These are phyloP conservation scores for Notocelia uddmanniana DNA, from an alignment of 2,888 invertebrate species.

Conservation along the genomic window DNA sequence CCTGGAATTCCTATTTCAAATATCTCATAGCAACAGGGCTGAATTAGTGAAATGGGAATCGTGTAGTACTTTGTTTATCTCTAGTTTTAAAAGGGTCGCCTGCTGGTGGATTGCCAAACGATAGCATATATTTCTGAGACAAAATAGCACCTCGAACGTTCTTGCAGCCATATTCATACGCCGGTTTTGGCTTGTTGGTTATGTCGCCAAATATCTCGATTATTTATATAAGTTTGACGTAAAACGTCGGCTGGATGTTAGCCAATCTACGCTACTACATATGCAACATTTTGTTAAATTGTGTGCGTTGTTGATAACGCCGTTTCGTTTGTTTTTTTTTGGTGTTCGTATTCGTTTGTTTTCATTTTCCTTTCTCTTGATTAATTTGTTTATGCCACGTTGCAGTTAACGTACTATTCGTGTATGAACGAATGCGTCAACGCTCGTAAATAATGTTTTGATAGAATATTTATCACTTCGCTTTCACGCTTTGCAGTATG, in stretches of 20 bases:
- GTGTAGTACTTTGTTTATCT: slow-evolving; percentile 2
- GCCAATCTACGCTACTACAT: slow-evolving; percentile 58
- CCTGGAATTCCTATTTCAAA: neutral
- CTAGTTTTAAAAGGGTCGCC: neutral
- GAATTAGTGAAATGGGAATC: neutral
- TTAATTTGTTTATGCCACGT: slow-evolving; percentile 12
- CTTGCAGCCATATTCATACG: slow-evolving; percentile 28
- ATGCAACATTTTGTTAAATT: slow-evolving; percentile 22
- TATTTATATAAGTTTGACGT: slow-evolving; percentile 72
- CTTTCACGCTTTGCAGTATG: neutral
- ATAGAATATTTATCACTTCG: neutral
- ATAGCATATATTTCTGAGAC: slow-evolving; percentile 25
- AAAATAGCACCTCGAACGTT: slow-evolving; percentile 33
- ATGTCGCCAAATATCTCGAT: slow-evolving; percentile 69
- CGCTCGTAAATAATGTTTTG: neutral
- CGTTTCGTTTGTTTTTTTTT: slow-evolving; percentile 27
- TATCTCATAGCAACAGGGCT: neutral
- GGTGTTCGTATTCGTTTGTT: slow-evolving; percentile 3
- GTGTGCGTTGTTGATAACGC: slow-evolving; percentile 21
- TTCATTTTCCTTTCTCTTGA: slow-evolving; percentile 18
- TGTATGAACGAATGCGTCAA: neutral
- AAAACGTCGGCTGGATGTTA: slow-evolving; percentile 61
- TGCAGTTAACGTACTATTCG: neutral
- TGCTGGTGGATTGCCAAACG: slow-evolving; percentile 40
- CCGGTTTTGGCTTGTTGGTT: slow-evolving; percentile 42